Conservation (phyloP, 2,888 invertebrate species). For the Tanypteryx hageni region DNA sequence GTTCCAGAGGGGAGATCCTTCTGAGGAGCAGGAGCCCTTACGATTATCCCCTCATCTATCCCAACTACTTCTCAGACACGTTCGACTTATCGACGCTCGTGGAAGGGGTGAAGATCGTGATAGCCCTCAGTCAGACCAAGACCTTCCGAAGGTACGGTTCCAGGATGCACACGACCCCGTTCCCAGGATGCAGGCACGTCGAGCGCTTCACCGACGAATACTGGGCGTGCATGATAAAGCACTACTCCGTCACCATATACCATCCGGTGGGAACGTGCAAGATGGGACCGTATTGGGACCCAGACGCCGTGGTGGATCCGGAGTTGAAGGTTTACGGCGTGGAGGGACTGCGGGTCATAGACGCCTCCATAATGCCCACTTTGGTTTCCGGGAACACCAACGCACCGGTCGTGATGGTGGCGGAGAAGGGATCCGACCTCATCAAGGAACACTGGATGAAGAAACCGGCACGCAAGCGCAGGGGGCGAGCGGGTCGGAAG, state of each 20-base stretch:
- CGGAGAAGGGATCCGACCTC: conserved; percentile 92
- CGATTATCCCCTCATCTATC: conserved; percentile 92
- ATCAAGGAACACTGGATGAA: conserved; percentile 90
- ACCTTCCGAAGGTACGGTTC: conserved; percentile 87
- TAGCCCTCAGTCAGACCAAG: conserved; percentile 87
- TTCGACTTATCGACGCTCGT: conserved; percentile 87
- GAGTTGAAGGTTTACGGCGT: conserved; percentile 87
- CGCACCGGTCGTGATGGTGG: conserved; percentile 92
- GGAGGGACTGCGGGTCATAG: conserved; percentile 87
- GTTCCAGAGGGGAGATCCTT: conserved; percentile 88
- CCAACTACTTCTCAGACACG: conserved; percentile 91
- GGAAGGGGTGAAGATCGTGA: conserved; percentile 90
- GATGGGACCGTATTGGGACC: conserved; percentile 93
- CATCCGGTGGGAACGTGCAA: conserved; percentile 92
- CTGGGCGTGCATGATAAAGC: conserved; percentile 92
- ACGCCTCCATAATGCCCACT: conserved; percentile 92
- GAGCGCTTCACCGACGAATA: conserved; percentile 84
- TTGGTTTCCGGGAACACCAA: conserved; percentile 92
- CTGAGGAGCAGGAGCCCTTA: conserved; percentile 90
- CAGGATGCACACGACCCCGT: conserved; percentile 82
- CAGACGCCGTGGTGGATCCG: conserved; percentile 89
- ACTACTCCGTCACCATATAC: conserved; percentile 90
- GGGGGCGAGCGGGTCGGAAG: no score
- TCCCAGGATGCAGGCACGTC: conserved; percentile 85
- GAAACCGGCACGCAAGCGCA: conserved; percentile 17